Percentiles rank a stretch among this genome's conserved stretches.
Conservation (phyloP, 2,888 invertebrate genomes). For the Lasius platythorax region DNA sequence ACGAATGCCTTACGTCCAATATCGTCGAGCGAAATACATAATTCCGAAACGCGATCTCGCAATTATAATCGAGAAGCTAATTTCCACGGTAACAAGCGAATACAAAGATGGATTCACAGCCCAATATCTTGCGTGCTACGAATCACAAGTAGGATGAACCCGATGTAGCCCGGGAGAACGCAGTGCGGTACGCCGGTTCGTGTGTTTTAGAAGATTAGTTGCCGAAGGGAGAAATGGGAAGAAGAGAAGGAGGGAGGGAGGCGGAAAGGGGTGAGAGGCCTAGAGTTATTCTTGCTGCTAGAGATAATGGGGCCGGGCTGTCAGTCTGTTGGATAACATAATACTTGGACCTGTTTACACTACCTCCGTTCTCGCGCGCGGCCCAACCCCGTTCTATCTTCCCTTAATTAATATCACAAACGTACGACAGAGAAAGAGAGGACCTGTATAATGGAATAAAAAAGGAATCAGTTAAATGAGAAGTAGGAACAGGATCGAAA, state of each 20-base stretch:
- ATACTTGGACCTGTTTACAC: slow-evolving; percentile 81
- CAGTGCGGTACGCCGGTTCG: slow-evolving; percentile 65
- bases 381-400: slow-evolving; percentile 71
- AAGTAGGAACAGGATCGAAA: slow-evolving; percentile 5
- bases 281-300: slow-evolving; percentile 77
- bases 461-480: slow-evolving; percentile 43
- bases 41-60: slow-evolving; percentile 38
- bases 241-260: not conserved
- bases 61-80: slow-evolving; percentile 60
- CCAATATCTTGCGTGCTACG: slow-evolving; percentile 67
- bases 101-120: slow-evolving; percentile 51
- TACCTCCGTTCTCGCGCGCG: slow-evolving; percentile 67
- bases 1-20: slow-evolving; percentile 7
- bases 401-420: slow-evolving; percentile 80
- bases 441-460: slow-evolving; percentile 50
- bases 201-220: slow-evolving; percentile 80
- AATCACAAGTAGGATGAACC: slow-evolving; percentile 71
- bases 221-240: slow-evolving; percentile 65
- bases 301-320: slow-evolving; percentile 79
- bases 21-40: slow-evolving; percentile 33
- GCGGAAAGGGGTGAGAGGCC: slow-evolving; percentile 61
- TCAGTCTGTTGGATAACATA: slow-evolving; percentile 81
- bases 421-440: slow-evolving; percentile 62
- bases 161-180: slow-evolving; percentile 65
- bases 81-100: slow-evolving; percentile 58